These are phyloP conservation scores for Campylomormyrus tamandua DNA, from an alignment of 2,113 vertebrate genomes.

Conservation along the genomic window DNA sequence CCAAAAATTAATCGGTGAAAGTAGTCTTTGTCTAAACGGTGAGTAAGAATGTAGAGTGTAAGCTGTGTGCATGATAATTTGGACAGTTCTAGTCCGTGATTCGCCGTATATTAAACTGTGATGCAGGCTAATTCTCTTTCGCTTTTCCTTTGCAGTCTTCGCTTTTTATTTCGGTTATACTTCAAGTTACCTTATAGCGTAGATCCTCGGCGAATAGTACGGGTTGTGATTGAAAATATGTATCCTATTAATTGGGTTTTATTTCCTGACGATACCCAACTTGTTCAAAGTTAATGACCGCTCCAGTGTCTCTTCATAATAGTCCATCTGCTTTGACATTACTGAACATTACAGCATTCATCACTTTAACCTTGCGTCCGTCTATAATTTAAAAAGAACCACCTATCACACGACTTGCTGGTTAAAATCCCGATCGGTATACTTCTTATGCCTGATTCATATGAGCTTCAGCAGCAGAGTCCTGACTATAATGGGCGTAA, in stretches of 20 bases:
- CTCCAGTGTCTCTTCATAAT: conserved; percentile 1
- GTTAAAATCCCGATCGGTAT: neutral
- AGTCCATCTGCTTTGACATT: conserved; percentile 1
- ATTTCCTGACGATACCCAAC: conserved; percentile 4
- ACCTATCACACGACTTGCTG: conserved; percentile 4
- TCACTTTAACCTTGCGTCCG: neutral
- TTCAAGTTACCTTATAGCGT: conserved; percentile 11
- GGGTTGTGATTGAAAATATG: neutral
- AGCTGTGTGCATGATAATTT: neutral
- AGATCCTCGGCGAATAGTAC: neutral
- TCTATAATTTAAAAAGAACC: neutral
- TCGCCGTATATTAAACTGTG: neutral
- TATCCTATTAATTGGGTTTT: neutral
- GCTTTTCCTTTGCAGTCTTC: neutral
- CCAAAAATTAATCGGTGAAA: neutral
- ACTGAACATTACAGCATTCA: neutral
- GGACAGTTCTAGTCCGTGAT: neutral
- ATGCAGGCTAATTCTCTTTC: neutral
- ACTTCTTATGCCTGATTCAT: neutral
- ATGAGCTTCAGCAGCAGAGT: neutral
- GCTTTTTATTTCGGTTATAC: neutral
- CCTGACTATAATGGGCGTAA: neutral
- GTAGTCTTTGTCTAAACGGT: neutral
- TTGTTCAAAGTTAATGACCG: conserved; percentile 4
- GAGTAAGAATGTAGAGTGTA: neutral